Percentiles rank a stretch among this genome's conserved stretches.
These are phyloP conservation scores for Pseudolycoriella hygida DNA, from an alignment of 2,888 invertebrate species.

Conservation along the genomic window DNA sequence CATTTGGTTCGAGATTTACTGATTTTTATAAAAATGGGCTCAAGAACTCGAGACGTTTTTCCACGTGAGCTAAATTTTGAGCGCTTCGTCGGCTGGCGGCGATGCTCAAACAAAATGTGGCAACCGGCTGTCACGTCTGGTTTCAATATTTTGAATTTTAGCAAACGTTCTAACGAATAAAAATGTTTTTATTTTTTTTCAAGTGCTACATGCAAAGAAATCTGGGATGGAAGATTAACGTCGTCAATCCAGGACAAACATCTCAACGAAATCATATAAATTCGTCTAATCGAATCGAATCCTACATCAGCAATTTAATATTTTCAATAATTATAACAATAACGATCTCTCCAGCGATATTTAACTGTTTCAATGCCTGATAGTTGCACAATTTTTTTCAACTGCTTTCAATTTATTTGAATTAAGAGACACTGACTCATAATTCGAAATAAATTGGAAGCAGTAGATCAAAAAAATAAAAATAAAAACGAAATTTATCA, in stretches of 20 bases:
- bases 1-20: no score
- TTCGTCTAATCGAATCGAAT: constrained; percentile 1
- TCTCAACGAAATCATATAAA: constrained; percentile 8
- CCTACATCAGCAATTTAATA: neutral
- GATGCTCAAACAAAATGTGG: no score
- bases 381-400: neutral
- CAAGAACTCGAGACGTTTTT: no score
- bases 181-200: constrained; percentile 13
- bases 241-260: constrained; percentile 47
- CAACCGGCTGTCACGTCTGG: no score
- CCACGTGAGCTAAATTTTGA: no score
- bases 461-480: constrained; percentile 11
- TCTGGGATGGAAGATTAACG: constrained; percentile 84
- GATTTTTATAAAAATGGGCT: no score
- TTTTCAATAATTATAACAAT: neutral
- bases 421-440: constrained; percentile 8
- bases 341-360: neutral
- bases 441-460: constrained; percentile 7
- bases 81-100: no score
- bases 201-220: constrained; percentile 88
- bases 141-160: no score
- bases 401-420: neutral
- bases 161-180: neutral
- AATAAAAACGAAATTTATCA: constrained; percentile 1
- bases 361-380: constrained; percentile 1